Conservation (phyloP, 2,113 vertebrate species). For the Pachycephala philippinensis region DNA sequence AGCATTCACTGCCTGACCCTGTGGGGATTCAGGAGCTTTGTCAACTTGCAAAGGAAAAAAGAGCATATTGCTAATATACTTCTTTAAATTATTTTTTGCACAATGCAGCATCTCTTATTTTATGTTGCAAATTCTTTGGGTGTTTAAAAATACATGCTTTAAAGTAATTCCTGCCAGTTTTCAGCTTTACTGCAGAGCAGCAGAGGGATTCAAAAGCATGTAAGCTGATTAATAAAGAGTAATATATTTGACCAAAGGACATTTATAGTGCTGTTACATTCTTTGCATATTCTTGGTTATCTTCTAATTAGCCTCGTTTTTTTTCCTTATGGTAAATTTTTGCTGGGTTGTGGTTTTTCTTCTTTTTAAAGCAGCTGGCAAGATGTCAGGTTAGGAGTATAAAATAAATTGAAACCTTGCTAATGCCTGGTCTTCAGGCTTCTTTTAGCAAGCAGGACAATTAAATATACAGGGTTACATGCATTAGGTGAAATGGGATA, state of each 20-base stretch:
- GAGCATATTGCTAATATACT: neutral
- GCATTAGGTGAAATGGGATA: neutral
- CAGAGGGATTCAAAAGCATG: neutral
- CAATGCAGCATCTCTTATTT: neutral
- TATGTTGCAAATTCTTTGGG: neutral
- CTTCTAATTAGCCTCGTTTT: neutral
- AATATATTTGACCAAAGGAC: neutral
- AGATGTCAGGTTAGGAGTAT: neutral
- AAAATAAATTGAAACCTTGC: neutral
- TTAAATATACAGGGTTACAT: neutral
- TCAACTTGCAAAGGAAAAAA: neutral
- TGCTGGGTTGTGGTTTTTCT: neutral
- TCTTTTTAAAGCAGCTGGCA: neutral
- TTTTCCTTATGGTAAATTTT: neutral
- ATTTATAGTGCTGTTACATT: neutral
- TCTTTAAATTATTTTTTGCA: neutral
- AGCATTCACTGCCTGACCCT: neutral
- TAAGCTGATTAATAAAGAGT: slow-evolving; percentile 1
- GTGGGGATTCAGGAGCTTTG: neutral
- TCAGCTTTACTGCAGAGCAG: neutral
- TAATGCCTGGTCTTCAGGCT: neutral
- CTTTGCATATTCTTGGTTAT: neutral
- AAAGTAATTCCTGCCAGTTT: slow-evolving; percentile 16
- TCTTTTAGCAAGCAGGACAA: neutral
- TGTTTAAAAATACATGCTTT: neutral